These are phyloP conservation scores for Portunus trituberculatus DNA, from an alignment of 1,140 invertebrate species.

Conservation along the genomic window DNA sequence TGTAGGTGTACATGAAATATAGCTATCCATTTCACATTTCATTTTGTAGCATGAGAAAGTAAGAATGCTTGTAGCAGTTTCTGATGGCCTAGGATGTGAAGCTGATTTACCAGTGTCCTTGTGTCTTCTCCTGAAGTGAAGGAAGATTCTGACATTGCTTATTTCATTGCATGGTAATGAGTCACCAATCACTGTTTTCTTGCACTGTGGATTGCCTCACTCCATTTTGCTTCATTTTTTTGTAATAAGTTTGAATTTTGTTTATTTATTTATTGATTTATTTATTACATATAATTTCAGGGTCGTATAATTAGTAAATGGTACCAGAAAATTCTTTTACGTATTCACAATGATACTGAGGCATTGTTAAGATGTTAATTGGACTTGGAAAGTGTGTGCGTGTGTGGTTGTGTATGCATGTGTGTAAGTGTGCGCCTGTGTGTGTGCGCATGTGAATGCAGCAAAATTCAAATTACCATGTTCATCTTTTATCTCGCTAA, in stretches of 20 bases:
- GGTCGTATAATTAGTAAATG: not conserved
- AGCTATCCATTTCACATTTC: no score
- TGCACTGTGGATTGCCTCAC: conserved; percentile 5
- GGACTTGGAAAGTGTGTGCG: not conserved
- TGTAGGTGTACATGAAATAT: no score
- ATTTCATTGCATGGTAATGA: not conserved
- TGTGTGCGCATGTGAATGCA: conserved; percentile 14
- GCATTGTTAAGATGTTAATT: not conserved
- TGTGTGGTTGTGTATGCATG: not conserved
- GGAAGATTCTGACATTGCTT: conserved; percentile 3
- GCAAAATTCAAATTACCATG: not conserved
- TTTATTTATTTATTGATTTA: not conserved
- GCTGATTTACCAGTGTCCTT: not conserved
- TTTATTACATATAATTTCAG: not conserved
- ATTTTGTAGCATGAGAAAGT: not conserved
- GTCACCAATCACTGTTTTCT: not conserved
- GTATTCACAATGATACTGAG: not conserved
- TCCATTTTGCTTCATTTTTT: not conserved
- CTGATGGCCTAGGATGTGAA: not conserved
- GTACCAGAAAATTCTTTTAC: not conserved
- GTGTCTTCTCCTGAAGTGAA: not conserved
- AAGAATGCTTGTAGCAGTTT: not conserved
- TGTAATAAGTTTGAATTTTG: not conserved
- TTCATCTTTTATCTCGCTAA: not conserved
- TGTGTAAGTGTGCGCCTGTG: not conserved